Conservation (phyloP, 2,113 vertebrate genomes). For the Pseudorasbora parva region DNA sequence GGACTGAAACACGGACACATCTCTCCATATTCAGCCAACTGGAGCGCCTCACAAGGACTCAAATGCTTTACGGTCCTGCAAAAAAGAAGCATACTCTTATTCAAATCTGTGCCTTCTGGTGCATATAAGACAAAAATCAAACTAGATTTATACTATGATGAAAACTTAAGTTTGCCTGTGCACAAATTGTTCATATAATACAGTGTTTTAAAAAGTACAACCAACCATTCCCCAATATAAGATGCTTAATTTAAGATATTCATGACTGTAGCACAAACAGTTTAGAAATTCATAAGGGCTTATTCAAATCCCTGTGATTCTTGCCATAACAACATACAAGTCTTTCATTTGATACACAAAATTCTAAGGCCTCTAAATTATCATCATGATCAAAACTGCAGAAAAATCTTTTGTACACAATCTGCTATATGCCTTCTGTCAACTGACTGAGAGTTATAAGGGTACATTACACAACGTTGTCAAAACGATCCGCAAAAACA, state of each 20-base stretch:
- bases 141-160: too few species aligned
- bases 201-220: background rate
- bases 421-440: too few species aligned
- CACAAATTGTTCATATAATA: background rate
- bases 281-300: background rate
- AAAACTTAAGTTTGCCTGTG: too few species aligned
- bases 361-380: too few species aligned
- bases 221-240: background rate
- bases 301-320: too few species aligned
- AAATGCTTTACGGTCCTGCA: background rate
- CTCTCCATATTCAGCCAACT: slow-evolving; percentile 25
- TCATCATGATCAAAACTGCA: too few species aligned
- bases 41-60: background rate
- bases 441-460: too few species aligned
- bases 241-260: background rate
- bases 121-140: background rate
- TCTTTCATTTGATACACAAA: too few species aligned
- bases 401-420: too few species aligned
- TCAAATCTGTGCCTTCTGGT: background rate
- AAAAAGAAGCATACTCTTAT: background rate
- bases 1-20: slow-evolving; percentile 20
- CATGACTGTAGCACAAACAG: background rate
- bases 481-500: too few species aligned
- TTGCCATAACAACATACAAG: too few species aligned
- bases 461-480: too few species aligned